Conservation (phyloP, 1,140 invertebrate genomes). For the Bombus confusus region DNA sequence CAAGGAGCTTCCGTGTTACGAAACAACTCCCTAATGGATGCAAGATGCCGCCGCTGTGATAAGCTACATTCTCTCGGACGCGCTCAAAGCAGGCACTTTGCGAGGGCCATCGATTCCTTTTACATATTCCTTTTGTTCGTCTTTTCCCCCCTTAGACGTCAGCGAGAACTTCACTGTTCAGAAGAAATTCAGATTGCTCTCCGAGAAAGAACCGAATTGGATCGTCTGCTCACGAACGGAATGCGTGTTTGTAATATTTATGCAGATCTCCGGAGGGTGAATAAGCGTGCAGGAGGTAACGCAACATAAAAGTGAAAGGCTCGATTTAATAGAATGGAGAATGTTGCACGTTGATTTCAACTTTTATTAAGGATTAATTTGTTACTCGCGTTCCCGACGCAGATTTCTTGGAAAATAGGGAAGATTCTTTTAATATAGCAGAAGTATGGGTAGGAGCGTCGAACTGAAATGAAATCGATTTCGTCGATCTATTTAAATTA, state of each 20-base stretch:
- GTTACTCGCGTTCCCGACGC: neutral
- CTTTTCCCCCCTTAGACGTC: neutral
- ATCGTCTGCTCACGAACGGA: neutral
- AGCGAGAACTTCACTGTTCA: neutral
- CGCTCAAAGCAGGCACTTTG: constrained; percentile 54
- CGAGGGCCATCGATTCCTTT: constrained; percentile 59
- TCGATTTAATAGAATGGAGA: neutral
- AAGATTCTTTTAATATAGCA: neutral
- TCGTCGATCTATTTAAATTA: too few relatives aligned
- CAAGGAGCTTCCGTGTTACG: constrained; percentile 69
- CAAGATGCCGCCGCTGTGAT: constrained; percentile 66
- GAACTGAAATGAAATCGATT: too few relatives aligned
- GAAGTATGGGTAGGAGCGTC: too few relatives aligned
- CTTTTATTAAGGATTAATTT: neutral
- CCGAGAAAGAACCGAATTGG: neutral
- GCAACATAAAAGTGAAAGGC: neutral
- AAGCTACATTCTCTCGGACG: constrained; percentile 66
- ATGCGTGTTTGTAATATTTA: constrained; percentile 7
- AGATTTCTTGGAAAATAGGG: neutral
- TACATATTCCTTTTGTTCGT: constrained; percentile 39
- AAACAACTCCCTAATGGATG: constrained; percentile 71
- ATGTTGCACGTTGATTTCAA: neutral
- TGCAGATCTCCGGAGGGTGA: neutral
- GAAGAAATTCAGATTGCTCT: neutral
- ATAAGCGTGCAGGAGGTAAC: neutral